These are phyloP conservation scores for Gymnothorax javanicus DNA, from an alignment of 2,797 vertebrate genomes.

Conservation along the genomic window DNA sequence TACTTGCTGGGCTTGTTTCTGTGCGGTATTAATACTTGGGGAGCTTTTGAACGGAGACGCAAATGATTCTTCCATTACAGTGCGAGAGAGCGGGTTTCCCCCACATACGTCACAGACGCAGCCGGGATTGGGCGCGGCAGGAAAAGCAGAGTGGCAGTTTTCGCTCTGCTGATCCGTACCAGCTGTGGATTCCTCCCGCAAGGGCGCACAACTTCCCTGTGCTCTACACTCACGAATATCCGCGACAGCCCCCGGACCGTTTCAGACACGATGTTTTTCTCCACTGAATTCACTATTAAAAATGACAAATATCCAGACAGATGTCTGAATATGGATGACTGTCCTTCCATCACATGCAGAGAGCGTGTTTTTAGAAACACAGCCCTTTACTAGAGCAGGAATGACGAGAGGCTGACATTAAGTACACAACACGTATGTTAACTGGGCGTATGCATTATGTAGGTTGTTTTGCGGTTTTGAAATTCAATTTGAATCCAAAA, in stretches of 20 bases:
- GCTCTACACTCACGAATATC: background rate
- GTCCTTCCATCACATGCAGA: constrained; percentile 1
- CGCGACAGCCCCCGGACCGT: background rate
- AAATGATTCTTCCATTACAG: background rate
- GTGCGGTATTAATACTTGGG: background rate
- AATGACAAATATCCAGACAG: background rate
- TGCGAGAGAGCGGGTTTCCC: background rate
- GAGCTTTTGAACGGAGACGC: background rate
- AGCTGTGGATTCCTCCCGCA: background rate
- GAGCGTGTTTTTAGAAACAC: background rate
- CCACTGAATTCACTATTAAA: background rate
- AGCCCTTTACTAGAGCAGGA: background rate
- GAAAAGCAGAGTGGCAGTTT: background rate
- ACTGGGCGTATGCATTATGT: background rate
- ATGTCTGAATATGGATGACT: constrained; percentile 35
- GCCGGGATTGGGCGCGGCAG: background rate
- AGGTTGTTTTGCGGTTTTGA: background rate
- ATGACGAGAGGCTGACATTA: background rate
- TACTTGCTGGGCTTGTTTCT: background rate
- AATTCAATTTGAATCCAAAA: background rate
- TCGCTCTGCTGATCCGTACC: background rate
- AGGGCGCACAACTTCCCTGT: background rate
- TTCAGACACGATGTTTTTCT: background rate
- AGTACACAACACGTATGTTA: background rate
- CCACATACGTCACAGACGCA: background rate